These are phyloP conservation scores for Agonopterix alstromeriana DNA, from an alignment of 2,888 invertebrate genomes.

Conservation along the genomic window DNA sequence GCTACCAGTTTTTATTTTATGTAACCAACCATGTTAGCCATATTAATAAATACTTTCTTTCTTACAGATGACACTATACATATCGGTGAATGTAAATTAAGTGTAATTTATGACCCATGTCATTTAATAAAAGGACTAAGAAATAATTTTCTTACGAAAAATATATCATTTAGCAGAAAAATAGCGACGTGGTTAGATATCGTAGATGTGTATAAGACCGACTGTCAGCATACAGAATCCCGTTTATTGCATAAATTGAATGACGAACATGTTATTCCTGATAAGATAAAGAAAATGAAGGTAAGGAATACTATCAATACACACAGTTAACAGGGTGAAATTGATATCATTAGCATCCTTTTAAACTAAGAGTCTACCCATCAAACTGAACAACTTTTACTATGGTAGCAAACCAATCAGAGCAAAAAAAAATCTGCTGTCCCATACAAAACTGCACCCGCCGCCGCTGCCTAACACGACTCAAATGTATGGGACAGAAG, in stretches of 20 bases:
- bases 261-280: conserved; percentile 9
- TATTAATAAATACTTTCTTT: not conserved
- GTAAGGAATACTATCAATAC: conserved; percentile 1
- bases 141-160: conserved; percentile 12
- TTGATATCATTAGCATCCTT: too few relatives aligned
- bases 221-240: conserved; percentile 9
- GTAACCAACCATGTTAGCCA: too few relatives aligned
- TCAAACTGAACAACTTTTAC: too few relatives aligned
- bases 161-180: conserved; percentile 6
- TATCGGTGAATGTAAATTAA: conserved; percentile 3
- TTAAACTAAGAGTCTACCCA: too few relatives aligned
- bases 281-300: conserved; percentile 10
- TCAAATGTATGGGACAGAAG: too few relatives aligned
- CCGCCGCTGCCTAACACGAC: too few relatives aligned
- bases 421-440: too few relatives aligned
- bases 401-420: too few relatives aligned
- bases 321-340: too few relatives aligned
- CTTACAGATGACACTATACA: conserved; percentile 9
- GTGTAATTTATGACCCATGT: conserved; percentile 11
- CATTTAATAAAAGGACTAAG: conserved; percentile 13
- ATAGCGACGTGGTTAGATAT: conserved; percentile 10
- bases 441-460: too few relatives aligned
- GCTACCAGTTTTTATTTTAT: too few relatives aligned
- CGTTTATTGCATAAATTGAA: conserved; percentile 9
- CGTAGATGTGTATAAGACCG: conserved; percentile 12